phyloP scores from a whole-genome alignment of 2,888 invertebrate species.

The Ctenicera cuprea region DNA sequence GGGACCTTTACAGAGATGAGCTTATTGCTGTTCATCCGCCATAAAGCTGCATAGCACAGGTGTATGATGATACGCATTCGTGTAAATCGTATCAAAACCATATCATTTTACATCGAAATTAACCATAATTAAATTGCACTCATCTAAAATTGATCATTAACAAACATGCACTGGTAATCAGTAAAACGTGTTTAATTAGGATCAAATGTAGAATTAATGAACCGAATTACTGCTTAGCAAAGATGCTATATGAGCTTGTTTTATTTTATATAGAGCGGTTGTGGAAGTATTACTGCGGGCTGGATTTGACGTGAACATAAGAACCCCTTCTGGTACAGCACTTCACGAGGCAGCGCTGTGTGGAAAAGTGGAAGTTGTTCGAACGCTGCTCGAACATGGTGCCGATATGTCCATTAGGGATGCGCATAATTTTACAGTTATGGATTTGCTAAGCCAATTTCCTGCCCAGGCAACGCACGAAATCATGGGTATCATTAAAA shows the following conservation, averaged over 20 bases:
- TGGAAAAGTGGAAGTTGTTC: slow-evolving; percentile 92
- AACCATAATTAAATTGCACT: not conserved
- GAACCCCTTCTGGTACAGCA: slow-evolving; percentile 91
- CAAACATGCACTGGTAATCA: not conserved
- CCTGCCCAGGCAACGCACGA: slow-evolving; percentile 92
- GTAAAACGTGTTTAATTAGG: no score
- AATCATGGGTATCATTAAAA: slow-evolving; percentile 89
- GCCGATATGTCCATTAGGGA: slow-evolving; percentile 89
- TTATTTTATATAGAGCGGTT: slow-evolving; percentile 78
- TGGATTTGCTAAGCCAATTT: slow-evolving; percentile 90
- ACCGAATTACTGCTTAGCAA: not conserved
- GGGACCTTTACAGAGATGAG: slow-evolving; percentile 53
- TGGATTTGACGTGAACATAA: slow-evolving; percentile 91
- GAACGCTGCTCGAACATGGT: slow-evolving; percentile 86
- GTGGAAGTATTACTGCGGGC: slow-evolving; percentile 88
- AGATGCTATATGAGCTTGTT: not conserved
- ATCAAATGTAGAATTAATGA: not conserved
- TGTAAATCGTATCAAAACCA: not conserved
- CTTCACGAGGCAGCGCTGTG: slow-evolving; percentile 95
- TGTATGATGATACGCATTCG: slow-evolving; percentile 9
- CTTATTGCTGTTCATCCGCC: slow-evolving; percentile 56
- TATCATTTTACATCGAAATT: not conserved
- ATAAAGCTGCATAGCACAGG: slow-evolving; percentile 41
- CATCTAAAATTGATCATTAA: not conserved
- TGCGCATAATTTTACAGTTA: slow-evolving; percentile 87